Evolutionary conservation across 2,113 vertebrate genomes (phyloP).

Genomic region (Chaetorhynchus papuensis): DNA sequence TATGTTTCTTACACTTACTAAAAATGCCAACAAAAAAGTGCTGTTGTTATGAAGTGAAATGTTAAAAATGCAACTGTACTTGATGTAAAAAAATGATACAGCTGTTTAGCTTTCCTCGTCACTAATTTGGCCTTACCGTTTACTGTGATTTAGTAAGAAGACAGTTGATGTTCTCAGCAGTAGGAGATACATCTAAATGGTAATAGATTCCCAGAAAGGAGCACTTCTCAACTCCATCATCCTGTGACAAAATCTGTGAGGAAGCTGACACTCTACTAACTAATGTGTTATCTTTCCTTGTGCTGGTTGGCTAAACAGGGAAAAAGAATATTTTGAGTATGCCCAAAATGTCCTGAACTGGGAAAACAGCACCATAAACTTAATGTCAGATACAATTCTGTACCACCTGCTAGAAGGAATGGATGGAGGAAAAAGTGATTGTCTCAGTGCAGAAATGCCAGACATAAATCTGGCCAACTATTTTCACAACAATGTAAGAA

Average conservation of each 20-base stretch:
- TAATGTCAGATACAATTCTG: not conserved
- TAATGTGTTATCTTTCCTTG: not conserved
- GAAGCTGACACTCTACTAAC: not conserved
- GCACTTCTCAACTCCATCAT: not conserved
- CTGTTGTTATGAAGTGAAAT: not conserved
- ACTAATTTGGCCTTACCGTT: not conserved
- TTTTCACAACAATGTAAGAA: not conserved
- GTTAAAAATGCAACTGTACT: not conserved
- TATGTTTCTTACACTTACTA: not conserved
- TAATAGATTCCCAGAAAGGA: not conserved
- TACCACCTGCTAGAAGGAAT: not conserved
- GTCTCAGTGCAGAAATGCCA: not conserved
- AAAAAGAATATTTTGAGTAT: not conserved
- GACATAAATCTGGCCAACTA: not conserved
- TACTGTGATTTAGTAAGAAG: not conserved
- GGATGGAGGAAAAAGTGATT: not conserved
- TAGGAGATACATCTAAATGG: not conserved
- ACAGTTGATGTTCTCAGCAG: not conserved
- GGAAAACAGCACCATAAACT: not conserved
- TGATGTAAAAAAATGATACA: not conserved
- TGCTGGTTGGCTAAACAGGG: not conserved
- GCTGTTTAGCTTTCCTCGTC: not conserved
- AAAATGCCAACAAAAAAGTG: not conserved
- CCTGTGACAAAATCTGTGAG: not conserved
- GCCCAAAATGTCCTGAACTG: not conserved